phyloP scores from a whole-genome alignment of 53 echinoderm and acorn worm genomes.

The Paracentrotus lividus region DNA sequence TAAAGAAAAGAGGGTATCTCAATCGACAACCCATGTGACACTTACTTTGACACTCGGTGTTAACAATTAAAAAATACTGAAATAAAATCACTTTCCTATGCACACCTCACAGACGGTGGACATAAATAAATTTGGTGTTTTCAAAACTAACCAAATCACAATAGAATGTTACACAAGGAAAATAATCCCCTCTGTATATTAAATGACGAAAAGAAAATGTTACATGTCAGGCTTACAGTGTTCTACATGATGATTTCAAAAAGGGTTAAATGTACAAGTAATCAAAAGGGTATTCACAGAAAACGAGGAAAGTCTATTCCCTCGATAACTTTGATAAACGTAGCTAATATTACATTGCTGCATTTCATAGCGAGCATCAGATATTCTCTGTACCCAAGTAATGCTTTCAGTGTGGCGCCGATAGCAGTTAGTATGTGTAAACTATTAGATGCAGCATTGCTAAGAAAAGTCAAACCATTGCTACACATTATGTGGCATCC shows the following conservation, averaged over 20 bases:
- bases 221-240: conserved; percentile 51
- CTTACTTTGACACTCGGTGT: conserved; percentile 63
- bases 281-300: conserved; percentile 58
- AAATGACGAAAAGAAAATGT: conserved; percentile 25
- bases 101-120: conserved; percentile 40
- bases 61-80: conserved; percentile 34
- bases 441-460: conserved; percentile 30
- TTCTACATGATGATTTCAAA: conserved; percentile 52
- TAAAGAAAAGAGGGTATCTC: conserved; percentile 41
- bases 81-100: conserved; percentile 63
- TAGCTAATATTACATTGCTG: conserved; percentile 30
- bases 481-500: conserved; percentile 1
- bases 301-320: conserved; percentile 2
- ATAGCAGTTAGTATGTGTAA: conserved; percentile 19
- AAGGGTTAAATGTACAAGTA: conserved; percentile 58
- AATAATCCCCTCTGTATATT: not conserved
- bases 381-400: not conserved
- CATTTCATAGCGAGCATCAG: conserved; percentile 6
- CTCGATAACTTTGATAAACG: not conserved
- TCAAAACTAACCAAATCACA: conserved; percentile 65
- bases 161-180: conserved; percentile 20
- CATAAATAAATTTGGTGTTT: conserved; percentile 50
- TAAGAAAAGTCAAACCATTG: not conserved
- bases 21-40: conserved; percentile 69
- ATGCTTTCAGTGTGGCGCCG: not conserved